Percentiles rank a stretch among this genome's conserved stretches.
These are phyloP conservation scores for Muscicapa striata DNA, from an alignment of 2,797 vertebrate genomes.

Conservation along the genomic window DNA sequence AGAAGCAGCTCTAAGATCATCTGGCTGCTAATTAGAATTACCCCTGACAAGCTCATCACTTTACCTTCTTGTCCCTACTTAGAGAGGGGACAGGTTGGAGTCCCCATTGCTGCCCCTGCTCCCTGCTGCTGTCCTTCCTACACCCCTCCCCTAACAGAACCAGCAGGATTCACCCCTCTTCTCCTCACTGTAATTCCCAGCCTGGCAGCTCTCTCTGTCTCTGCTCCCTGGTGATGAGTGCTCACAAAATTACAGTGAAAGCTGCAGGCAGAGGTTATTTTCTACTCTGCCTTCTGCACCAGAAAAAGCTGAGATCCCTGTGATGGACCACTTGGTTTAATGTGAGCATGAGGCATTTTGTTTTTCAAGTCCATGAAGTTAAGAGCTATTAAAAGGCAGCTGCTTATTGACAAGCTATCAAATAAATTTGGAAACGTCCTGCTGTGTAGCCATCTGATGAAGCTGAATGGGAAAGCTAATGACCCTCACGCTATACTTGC, in stretches of 20 bases:
- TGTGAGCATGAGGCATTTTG: conserved; percentile 13
- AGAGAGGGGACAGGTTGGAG: accelerated
- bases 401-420: conserved; percentile 68
- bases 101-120: background rate
- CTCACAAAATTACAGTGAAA: background rate
- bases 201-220: background rate
- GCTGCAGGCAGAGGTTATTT: background rate
- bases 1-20: background rate
- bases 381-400: conserved; percentile 56
- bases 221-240: background rate
- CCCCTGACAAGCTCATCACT: background rate
- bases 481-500: conserved; percentile 29
- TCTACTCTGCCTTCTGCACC: background rate
- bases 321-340: conserved; percentile 32
- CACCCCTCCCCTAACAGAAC: background rate
- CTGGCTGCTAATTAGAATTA: background rate
- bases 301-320: background rate
- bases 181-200: background rate
- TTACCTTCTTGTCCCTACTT: background rate
- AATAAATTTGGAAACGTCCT: conserved; percentile 66
- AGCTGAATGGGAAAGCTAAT: conserved; percentile 65
- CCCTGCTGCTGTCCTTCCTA: background rate
- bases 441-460: conserved; percentile 66
- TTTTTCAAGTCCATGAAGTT: conserved; percentile 56
- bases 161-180: background rate